phyloP scores from a whole-genome alignment of 92 coral and sea anemone genomes.

The Blastomussa wellsi region DNA sequence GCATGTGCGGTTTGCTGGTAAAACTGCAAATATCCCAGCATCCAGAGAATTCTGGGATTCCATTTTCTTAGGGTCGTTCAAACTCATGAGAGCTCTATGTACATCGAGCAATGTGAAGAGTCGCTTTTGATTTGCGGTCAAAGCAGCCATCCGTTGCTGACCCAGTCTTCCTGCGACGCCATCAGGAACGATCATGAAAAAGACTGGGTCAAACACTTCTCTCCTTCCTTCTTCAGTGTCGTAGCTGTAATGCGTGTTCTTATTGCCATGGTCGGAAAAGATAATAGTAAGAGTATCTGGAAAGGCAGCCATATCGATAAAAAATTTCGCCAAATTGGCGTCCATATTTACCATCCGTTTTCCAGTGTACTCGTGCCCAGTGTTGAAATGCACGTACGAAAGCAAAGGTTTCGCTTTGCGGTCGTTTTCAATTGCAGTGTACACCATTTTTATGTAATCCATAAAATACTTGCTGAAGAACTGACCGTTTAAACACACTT shows the following conservation, averaged over 20 bases:
- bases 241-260: slow-evolving; percentile 62
- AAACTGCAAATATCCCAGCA: slow-evolving; percentile 68
- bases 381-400: slow-evolving; percentile 69
- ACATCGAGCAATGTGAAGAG: slow-evolving; percentile 72
- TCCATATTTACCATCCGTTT: slow-evolving; percentile 71
- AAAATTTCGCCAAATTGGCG: slow-evolving; percentile 60
- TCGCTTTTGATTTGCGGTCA: slow-evolving; percentile 72
- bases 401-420: slow-evolving; percentile 37
- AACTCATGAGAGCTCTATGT: slow-evolving; percentile 74
- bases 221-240: slow-evolving; percentile 68
- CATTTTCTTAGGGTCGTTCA: slow-evolving; percentile 51
- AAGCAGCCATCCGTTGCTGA: slow-evolving; percentile 55
- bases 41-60: slow-evolving; percentile 48
- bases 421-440: background rate
- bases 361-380: slow-evolving; percentile 77
- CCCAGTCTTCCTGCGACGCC: slow-evolving; percentile 69
- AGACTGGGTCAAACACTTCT: slow-evolving; percentile 72
- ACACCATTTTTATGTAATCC: slow-evolving; percentile 40
- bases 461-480: slow-evolving; percentile 73
- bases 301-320: slow-evolving; percentile 58
- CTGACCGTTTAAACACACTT: slow-evolving; percentile 77
- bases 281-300: slow-evolving; percentile 72
- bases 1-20: slow-evolving; percentile 77
- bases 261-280: slow-evolving; percentile 82
- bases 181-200: slow-evolving; percentile 73